Percentiles rank a stretch among this genome's conserved stretches.
Conservation (phyloP, 2,888 invertebrate species). For the Drosophila fulvimacula region DNA sequence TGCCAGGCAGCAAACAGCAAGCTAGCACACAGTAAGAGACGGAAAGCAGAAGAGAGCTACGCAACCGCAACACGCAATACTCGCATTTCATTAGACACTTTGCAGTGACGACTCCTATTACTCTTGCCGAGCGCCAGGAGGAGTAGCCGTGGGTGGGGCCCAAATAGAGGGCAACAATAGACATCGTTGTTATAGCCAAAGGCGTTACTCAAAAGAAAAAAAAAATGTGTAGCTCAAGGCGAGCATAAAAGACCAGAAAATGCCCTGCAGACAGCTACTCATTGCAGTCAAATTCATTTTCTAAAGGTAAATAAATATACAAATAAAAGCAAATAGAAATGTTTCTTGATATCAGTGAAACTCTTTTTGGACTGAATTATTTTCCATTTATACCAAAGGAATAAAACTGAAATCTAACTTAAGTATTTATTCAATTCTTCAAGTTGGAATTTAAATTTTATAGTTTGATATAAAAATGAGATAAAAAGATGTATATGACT, state of each 20-base stretch:
- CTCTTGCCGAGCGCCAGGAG: constrained; percentile 51
- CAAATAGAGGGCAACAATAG: constrained; percentile 32
- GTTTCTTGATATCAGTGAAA: neutral
- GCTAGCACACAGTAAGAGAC: constrained; percentile 2
- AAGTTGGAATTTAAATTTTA: no score
- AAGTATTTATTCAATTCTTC: no score
- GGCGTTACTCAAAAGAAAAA: constrained; percentile 44
- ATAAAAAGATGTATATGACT: no score
- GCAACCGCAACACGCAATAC: constrained; percentile 79
- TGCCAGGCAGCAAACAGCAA: constrained; percentile 42
- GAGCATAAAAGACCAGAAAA: neutral
- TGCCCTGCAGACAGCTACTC: neutral
- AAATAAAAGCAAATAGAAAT: neutral
- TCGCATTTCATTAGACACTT: constrained; percentile 82
- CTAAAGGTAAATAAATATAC: neutral
- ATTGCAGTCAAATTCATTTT: neutral
- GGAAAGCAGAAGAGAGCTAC: constrained; percentile 58
- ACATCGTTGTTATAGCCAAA: constrained; percentile 44
- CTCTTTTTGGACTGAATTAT: neutral
- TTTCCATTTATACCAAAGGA: neutral
- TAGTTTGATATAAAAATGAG: no score
- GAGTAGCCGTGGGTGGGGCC: constrained; percentile 2
- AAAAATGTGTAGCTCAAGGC: neutral
- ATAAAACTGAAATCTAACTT: no score
- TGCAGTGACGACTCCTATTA: constrained; percentile 79